phyloP scores from a whole-genome alignment of 2,888 invertebrate genomes.

The Psococerastis gibbosa region DNA sequence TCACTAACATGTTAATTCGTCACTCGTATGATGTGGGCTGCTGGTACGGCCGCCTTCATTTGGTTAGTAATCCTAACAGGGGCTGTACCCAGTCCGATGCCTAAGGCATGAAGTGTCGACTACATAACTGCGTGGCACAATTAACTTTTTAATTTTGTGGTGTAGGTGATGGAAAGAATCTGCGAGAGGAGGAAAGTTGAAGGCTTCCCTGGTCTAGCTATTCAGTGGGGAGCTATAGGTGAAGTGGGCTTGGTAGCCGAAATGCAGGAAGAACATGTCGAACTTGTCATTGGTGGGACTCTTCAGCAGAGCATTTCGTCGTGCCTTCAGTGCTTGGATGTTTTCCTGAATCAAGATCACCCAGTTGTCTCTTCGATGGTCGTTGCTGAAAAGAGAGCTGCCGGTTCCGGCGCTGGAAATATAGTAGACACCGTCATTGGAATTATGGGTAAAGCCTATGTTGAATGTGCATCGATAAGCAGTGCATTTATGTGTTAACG shows the following conservation, averaged over 20 bases:
- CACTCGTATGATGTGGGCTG: too few species aligned
- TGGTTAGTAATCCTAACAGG: too few species aligned
- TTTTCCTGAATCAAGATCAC: slow-evolving; percentile 42
- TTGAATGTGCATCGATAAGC: too few species aligned
- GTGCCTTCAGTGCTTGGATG: slow-evolving; percentile 47
- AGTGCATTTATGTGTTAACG: background rate
- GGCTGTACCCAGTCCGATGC: too few species aligned
- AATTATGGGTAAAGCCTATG: slow-evolving; percentile 27
- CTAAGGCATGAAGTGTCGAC: too few species aligned
- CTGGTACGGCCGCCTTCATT: too few species aligned
- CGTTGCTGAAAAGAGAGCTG: slow-evolving; percentile 60
- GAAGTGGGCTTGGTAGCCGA: slow-evolving; percentile 52
- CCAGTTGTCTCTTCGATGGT: slow-evolving; percentile 67
- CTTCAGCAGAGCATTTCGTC: slow-evolving; percentile 70
- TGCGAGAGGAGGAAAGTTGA: slow-evolving; percentile 50
- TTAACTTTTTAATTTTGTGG: too few species aligned
- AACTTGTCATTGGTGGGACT: slow-evolving; percentile 56
- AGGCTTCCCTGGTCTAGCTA: slow-evolving; percentile 59
- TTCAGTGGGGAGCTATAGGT: slow-evolving; percentile 88
- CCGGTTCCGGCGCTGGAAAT: slow-evolving; percentile 38
- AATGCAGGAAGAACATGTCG: slow-evolving; percentile 40
- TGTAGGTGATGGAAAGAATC: slow-evolving; percentile 27
- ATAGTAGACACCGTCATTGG: slow-evolving; percentile 54
- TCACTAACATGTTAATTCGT: too few species aligned
- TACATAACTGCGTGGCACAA: too few species aligned